Percentiles rank a stretch among this genome's conserved stretches.
phyloP scores from a whole-genome alignment of 2,888 invertebrate genomes.

The Metellina segmentata region DNA sequence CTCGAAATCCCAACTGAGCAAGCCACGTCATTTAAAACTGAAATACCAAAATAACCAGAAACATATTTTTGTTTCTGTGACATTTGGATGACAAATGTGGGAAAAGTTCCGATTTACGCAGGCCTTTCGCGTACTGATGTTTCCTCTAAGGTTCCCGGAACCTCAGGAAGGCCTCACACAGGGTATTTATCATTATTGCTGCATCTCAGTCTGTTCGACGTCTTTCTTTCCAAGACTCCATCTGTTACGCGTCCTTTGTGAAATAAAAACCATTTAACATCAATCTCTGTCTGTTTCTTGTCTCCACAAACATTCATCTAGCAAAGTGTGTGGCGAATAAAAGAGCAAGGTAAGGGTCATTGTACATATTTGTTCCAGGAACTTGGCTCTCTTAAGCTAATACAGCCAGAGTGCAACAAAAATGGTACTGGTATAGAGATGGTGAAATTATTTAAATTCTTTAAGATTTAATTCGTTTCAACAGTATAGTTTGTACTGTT shows the following conservation, averaged over 20 bases:
- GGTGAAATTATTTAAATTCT: no score
- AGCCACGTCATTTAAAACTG: no score
- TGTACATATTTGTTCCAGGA: not conserved
- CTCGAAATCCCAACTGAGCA: no score
- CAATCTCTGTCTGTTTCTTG: slow-evolving; percentile 44
- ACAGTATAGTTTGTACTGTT: no score
- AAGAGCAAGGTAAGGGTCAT: not conserved
- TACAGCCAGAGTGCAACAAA: no score
- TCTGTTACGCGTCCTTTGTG: slow-evolving; percentile 72
- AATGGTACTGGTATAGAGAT: no score
- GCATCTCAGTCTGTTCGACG: slow-evolving; percentile 52
- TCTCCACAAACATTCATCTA: slow-evolving; percentile 41
- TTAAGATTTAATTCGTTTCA: no score
- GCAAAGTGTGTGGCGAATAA: not conserved
- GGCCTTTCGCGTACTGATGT: slow-evolving; percentile 15
- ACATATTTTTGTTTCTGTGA: no score
- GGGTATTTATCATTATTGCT: slow-evolving; percentile 60
- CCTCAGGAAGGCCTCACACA: slow-evolving; percentile 63
- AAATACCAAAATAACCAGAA: no score
- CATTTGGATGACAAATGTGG: not conserved
- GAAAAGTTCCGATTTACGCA: slow-evolving; percentile 14
- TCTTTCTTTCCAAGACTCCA: slow-evolving; percentile 67
- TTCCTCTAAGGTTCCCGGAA: slow-evolving; percentile 17
- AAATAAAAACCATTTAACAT: slow-evolving; percentile 71
- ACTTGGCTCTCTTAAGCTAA: no score